Conservation (phyloP, 1,140 invertebrate species). For the Cydia amplana region DNA sequence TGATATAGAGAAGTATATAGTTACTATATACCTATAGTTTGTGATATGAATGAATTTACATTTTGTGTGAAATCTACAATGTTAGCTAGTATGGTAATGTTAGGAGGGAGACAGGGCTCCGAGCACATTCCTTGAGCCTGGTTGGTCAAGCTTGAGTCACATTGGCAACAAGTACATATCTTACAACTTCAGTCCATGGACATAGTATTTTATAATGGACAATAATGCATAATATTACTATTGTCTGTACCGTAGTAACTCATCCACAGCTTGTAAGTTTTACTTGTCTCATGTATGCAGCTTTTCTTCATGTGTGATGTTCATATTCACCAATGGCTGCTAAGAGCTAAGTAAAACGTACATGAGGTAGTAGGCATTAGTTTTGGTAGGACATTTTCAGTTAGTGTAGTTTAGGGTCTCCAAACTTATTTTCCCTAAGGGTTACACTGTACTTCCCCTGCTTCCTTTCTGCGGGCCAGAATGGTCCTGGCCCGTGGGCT, state of each 20-base stretch:
- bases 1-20: slow-evolving; percentile 69
- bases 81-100: slow-evolving; percentile 49
- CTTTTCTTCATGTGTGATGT: neutral
- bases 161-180: slow-evolving; percentile 22
- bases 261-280: neutral
- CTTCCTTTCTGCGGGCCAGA: too few species aligned
- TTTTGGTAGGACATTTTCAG: neutral
- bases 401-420: neutral
- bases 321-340: neutral
- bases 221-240: slow-evolving; percentile 20
- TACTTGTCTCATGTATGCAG: neutral
- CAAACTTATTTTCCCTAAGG: neutral
- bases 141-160: slow-evolving; percentile 4
- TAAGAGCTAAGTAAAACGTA: neutral
- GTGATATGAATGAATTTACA: slow-evolving; percentile 76
- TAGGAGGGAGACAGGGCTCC: slow-evolving; percentile 35
- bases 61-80: slow-evolving; percentile 69
- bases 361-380: neutral
- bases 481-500: too few species aligned
- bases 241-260: neutral
- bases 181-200: slow-evolving; percentile 10
- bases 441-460: neutral
- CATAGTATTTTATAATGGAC: slow-evolving; percentile 24
- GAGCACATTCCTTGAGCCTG: slow-evolving; percentile 14
- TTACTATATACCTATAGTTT: slow-evolving; percentile 75